Base-by-base conservation (phyloP, 2,888 invertebrate genomes). In the Podabrus alpinus region DNA sequence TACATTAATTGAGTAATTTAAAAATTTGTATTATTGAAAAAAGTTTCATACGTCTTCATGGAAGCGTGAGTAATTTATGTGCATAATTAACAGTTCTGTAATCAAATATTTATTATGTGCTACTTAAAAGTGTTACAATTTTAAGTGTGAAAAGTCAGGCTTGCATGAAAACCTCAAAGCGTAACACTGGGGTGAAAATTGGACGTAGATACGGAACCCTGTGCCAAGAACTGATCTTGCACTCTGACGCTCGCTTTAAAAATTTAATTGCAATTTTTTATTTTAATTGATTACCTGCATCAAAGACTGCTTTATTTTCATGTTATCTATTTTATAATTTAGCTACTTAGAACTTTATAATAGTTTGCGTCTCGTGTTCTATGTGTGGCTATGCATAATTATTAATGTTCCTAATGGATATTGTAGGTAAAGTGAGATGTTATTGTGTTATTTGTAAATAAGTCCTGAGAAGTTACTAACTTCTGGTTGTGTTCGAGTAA, bases 141-240 rank as follows among this genome's bases (percentile, higher is more conserved):
- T 21, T 64, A 64, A 17, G 62, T 64, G 62, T 64, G 62, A 64
- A 64, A 64, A 64, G 19, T 17, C 62, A 64, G 19, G n/a, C 45
- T 19, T 64, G 62, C 62, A 64, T 64, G 62, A 64, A 64, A 64
- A 64, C 19, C 62, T 64, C 62, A 21, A 64, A 64, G 62, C 62
- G 62, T 64, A 64, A 21, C 62, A 21, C 62, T 64, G 16, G 62
- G 62, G 62, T 64, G 62, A n/a, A 64, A 64, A 64, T 64, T 64
- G 62, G 62, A 64, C 62, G 62, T 21, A 19, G 62, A 64, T 64
- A 64, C 62, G 62, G 62, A 64, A 64, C 62, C 21, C 21, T 64
- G 62, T 64, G 62, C 21, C 21, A 21, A 13, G 62, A 64, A 64
- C 17, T 64, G 19, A 19, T 64, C 62, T 64, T 64, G 62, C 62